Evolutionary conservation across 2,797 vertebrate genomes (phyloP).

Genomic region (Arctocebus calabarensis): DNA sequence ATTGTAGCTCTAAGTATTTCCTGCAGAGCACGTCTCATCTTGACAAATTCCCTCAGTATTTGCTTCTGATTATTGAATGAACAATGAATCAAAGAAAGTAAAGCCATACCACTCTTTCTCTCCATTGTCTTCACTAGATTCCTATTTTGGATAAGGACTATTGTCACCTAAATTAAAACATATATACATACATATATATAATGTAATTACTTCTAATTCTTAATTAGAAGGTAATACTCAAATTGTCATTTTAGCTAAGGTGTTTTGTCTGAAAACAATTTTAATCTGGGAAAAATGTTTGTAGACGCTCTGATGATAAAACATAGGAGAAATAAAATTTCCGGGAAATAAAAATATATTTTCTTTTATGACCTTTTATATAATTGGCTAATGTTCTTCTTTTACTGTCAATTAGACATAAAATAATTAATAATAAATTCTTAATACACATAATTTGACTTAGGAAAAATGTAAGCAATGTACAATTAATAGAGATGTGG

Average conservation of each 20-base stretch:
- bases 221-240: neutral
- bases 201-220: neutral
- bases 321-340: conserved; percentile 11
- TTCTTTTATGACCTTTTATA: neutral
- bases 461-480: neutral
- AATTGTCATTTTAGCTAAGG: neutral
- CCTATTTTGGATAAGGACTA: neutral
- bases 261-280: neutral
- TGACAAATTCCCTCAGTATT: no score
- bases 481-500: neutral
- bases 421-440: neutral
- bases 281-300: neutral
- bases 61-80: neutral
- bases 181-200: no score
- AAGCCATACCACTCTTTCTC: neutral
- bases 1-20: no score
- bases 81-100: neutral
- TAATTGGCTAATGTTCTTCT: neutral
- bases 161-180: neutral
- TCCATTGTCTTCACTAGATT: neutral
- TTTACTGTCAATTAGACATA: neutral
- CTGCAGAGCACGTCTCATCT: no score
- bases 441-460: neutral
- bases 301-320: neutral
- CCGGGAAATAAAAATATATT: neutral